Evolutionary conservation across 2,797 vertebrate genomes (phyloP).

Genomic region (Aplochiton taeniatus): DNA sequence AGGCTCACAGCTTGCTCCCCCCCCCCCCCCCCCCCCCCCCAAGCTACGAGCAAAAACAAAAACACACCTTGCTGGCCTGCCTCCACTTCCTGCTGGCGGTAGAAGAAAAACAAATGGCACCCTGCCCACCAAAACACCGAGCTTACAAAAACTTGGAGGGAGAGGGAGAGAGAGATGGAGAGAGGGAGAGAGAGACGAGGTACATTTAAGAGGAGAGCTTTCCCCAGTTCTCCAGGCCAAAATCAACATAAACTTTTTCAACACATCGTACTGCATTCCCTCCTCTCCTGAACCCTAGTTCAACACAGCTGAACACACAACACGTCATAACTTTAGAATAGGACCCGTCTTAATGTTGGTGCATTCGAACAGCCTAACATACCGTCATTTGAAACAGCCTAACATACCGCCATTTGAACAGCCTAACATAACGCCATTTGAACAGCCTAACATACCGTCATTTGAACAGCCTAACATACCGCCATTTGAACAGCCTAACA

Average conservation of each 20-base stretch:
- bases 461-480: no score
- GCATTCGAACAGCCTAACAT: no score
- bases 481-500: no score
- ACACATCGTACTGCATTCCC: constrained; percentile 10
- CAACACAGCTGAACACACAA: constrained; percentile 55
- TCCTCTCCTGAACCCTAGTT: constrained; percentile 48
- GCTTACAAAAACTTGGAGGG: constrained; percentile 36
- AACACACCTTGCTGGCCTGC: constrained; percentile 12
- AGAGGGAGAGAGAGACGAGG: no score
- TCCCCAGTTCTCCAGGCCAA: constrained; percentile 42
- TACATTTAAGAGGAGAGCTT: constrained; percentile 23
- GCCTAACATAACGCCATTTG: no score
- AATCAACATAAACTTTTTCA: constrained; percentile 51
- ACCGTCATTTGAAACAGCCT: no score
- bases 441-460: no score
- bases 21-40: no score
- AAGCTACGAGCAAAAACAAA: no score
- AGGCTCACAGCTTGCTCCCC: no score
- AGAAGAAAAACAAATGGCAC: constrained; percentile 15
- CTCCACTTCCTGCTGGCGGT: constrained; percentile 52
- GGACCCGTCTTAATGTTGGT: neutral
- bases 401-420: no score
- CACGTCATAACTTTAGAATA: constrained; percentile 49
- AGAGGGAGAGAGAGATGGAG: no score
- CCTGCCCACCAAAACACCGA: constrained; percentile 29